Evolutionary conservation across 2,888 invertebrate species (phyloP).

Genomic region (Holacanthella duospinosa): DNA sequence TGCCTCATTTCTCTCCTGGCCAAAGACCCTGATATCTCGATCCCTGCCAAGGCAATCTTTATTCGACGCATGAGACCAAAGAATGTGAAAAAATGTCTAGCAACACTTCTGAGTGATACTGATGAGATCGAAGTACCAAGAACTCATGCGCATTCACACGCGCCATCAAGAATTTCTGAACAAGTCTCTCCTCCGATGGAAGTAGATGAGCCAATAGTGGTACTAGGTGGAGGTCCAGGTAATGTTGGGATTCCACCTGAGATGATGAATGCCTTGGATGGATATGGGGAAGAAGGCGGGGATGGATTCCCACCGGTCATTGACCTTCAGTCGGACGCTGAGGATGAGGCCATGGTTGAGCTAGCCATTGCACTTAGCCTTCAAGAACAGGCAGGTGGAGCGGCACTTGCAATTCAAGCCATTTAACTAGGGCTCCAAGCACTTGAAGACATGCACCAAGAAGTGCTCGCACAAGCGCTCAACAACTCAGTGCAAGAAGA

Average conservation of each 20-base stretch:
- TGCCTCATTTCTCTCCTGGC: constrained; percentile 29
- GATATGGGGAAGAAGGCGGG: constrained; percentile 36
- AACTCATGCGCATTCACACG: constrained; percentile 34
- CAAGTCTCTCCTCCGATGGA: constrained; percentile 30
- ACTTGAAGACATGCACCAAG: constrained; percentile 37
- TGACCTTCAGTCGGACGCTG: constrained; percentile 86
- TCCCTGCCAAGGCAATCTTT: constrained; percentile 32
- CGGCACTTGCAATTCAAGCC: constrained; percentile 45
- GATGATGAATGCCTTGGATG: constrained; percentile 33
- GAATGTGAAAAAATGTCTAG: constrained; percentile 26
- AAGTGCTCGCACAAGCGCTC: constrained; percentile 30
- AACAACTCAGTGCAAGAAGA: constrained; percentile 34
- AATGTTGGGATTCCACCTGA: not conserved
- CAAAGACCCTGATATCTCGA: constrained; percentile 30
- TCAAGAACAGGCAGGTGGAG: constrained; percentile 61
- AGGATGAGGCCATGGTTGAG: constrained; percentile 94
- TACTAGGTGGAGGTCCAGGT: constrained; percentile 20
- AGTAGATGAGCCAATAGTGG: constrained; percentile 37
- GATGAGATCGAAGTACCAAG: not conserved
- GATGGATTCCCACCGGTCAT: constrained; percentile 42
- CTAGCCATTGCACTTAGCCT: constrained; percentile 88
- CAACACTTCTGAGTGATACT: constrained; percentile 35
- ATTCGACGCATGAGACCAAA: constrained; percentile 34
- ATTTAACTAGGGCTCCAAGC: constrained; percentile 40
- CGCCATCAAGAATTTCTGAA: constrained; percentile 31